Percentiles rank a stretch among this genome's conserved stretches.
Conservation (phyloP, 2,113 vertebrate genomes). For the Dendrocopos noguchii region DNA sequence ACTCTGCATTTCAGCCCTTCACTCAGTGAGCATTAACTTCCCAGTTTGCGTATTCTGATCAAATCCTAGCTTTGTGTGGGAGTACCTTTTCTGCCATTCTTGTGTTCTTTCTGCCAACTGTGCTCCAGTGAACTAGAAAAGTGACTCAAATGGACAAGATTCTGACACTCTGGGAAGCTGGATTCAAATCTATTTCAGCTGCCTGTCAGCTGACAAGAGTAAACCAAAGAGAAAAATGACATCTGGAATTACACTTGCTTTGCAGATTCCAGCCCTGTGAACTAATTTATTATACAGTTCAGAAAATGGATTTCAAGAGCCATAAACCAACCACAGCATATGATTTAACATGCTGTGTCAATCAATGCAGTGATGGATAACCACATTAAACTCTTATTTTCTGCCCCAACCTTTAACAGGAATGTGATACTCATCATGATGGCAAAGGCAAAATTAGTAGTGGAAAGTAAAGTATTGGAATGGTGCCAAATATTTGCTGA, state of each 20-base stretch:
- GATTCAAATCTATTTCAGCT: conserved; percentile 7
- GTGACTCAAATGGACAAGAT: conserved; percentile 12
- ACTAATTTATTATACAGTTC: neutral
- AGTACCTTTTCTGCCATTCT: conserved; percentile 8
- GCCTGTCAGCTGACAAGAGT: neutral
- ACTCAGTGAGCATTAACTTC: neutral
- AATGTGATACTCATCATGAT: neutral
- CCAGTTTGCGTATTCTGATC: neutral
- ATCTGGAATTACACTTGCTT: neutral
- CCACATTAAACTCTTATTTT: neutral
- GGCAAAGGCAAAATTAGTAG: neutral
- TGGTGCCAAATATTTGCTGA: neutral
- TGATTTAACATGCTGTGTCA: neutral
- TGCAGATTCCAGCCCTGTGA: neutral
- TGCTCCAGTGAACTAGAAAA: conserved; percentile 52
- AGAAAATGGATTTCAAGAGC: conserved; percentile 10
- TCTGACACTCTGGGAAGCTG: neutral
- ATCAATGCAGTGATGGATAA: neutral
- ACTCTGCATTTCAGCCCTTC: neutral
- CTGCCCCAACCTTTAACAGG: neutral
- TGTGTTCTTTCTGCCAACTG: conserved; percentile 21
- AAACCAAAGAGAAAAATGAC: neutral
- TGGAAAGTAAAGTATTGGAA: neutral
- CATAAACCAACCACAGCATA: neutral
- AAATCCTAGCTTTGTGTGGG: neutral